Conservation (phyloP, 2,797 vertebrate genomes). For the Scolopax bukidnonensis region DNA sequence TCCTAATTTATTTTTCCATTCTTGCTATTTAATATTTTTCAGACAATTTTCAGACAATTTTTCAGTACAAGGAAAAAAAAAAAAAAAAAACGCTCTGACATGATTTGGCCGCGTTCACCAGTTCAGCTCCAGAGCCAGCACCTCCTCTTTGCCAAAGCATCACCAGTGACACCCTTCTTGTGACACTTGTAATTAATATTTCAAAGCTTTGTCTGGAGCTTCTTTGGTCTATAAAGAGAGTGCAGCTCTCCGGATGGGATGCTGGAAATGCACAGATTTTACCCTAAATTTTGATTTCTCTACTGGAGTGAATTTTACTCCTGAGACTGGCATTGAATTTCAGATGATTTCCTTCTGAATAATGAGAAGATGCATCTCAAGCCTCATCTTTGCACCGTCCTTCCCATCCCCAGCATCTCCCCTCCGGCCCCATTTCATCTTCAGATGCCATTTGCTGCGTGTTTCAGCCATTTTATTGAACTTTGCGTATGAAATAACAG, state of each 20-base stretch:
- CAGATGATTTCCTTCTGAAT: not conserved
- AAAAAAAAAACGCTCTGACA: not conserved
- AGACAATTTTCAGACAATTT: not conserved
- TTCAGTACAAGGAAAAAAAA: not conserved
- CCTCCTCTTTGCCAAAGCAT: not conserved
- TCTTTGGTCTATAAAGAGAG: not conserved
- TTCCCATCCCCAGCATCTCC: not conserved
- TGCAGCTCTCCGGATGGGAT: not conserved
- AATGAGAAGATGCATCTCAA: not conserved
- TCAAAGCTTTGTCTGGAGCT: not conserved
- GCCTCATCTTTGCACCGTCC: not conserved
- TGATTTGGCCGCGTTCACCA: fast-evolving
- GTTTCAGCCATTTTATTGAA: constrained; percentile 74
- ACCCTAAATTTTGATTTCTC: not conserved
- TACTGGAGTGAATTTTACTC: not conserved
- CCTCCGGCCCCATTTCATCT: fast-evolving
- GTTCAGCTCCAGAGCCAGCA: not conserved
- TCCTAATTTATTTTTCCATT: not conserved
- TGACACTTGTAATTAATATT: not conserved
- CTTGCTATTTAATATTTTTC: not conserved
- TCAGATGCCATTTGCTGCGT: not conserved
- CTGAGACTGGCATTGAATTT: not conserved
- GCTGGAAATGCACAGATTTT: not conserved
- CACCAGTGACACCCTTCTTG: not conserved
- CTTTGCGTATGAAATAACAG: constrained; percentile 66